phyloP scores from a whole-genome alignment of 2,113 vertebrate species.

The Rynchops niger region DNA sequence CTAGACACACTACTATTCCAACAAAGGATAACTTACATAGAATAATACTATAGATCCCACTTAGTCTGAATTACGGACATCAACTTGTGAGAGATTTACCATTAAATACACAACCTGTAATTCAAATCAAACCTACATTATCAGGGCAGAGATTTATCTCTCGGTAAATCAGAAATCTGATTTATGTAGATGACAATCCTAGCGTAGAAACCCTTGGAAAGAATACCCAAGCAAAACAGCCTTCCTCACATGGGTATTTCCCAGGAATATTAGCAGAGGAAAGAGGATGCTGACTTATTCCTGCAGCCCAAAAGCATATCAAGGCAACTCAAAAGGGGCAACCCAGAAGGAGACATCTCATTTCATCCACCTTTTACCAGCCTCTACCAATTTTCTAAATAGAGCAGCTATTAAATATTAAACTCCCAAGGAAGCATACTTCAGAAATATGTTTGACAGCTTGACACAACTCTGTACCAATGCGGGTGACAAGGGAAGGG shows the following conservation, averaged over 20 bases:
- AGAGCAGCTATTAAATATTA: neutral
- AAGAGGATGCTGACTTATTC: neutral
- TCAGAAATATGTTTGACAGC: neutral
- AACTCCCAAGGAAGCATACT: neutral
- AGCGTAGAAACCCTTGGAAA: neutral
- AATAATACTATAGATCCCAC: neutral
- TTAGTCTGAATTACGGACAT: neutral
- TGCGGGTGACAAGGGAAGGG: neutral
- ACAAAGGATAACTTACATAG: neutral
- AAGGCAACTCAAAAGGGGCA: neutral
- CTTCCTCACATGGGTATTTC: neutral
- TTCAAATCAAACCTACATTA: neutral
- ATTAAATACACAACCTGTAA: neutral
- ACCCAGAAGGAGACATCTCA: neutral
- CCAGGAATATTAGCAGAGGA: neutral
- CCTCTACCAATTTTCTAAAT: neutral
- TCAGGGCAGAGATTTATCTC: neutral
- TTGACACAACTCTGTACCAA: neutral
- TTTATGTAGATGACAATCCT: neutral
- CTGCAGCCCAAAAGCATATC: neutral
- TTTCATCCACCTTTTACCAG: neutral
- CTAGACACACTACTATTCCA: neutral
- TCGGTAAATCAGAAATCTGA: neutral
- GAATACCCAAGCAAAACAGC: neutral
- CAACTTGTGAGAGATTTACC: neutral